These are phyloP conservation scores for Rachycentron canadum DNA, from an alignment of 2,797 vertebrate genomes.

Conservation along the genomic window DNA sequence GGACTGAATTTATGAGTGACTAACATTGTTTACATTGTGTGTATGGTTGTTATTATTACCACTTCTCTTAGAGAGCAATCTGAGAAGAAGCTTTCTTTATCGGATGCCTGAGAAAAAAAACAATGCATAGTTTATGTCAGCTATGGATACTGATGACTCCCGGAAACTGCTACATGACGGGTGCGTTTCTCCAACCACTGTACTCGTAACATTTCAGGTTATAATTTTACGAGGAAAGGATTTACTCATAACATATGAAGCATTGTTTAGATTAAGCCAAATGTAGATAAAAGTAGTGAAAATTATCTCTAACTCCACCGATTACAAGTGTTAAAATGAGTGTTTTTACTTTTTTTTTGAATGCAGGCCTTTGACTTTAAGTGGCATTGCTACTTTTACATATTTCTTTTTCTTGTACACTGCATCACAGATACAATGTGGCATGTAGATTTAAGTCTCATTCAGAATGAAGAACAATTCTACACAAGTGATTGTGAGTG, in stretches of 20 bases:
- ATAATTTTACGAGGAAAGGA: no score
- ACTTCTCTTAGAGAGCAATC: background rate
- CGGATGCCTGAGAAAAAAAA: background rate
- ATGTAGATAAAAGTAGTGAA: background rate
- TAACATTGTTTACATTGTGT: background rate
- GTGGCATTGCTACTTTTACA: background rate
- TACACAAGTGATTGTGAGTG: slow-evolving; percentile 42
- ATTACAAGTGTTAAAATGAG: no score
- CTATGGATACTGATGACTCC: background rate
- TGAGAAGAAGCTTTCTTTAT: background rate
- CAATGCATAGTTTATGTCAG: background rate
- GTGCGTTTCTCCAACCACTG: background rate
- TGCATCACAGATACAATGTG: slow-evolving; percentile 16
- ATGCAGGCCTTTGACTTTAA: background rate
- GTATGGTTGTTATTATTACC: background rate
- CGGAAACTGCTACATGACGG: background rate
- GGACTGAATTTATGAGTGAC: background rate
- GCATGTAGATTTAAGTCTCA: slow-evolving; percentile 26
- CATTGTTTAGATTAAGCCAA: no score
- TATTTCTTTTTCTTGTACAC: background rate
- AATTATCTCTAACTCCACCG: background rate
- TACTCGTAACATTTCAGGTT: background rate
- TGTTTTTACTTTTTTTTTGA: background rate
- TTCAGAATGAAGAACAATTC: slow-evolving; percentile 41
- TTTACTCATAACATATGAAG: no score